Evolutionary conservation across 2,113 vertebrate genomes (phyloP).

Genomic region (Motacilla tschutschensis): DNA sequence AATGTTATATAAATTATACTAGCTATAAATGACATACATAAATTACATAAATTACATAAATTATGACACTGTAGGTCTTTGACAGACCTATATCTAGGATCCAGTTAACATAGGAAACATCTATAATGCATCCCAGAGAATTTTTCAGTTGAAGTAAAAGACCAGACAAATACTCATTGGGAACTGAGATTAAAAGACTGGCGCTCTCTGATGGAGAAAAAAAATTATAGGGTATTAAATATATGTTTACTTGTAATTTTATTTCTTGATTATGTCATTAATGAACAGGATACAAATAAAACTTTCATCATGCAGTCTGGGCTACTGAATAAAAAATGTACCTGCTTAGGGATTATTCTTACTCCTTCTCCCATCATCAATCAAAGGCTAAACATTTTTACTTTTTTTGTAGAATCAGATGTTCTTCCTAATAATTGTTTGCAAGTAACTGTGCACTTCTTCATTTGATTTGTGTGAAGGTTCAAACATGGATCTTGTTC

Average conservation of each 20-base stretch:
- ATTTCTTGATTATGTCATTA: neutral
- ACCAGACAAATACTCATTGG: neutral
- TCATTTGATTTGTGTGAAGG: neutral
- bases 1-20: neutral
- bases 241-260: neutral
- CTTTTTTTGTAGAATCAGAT: neutral
- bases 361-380: neutral
- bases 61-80: neutral
- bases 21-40: neutral
- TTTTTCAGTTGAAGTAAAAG: neutral
- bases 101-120: neutral
- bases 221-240: neutral
- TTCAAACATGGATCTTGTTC: neutral
- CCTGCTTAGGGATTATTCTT: neutral
- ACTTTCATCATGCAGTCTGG: neutral
- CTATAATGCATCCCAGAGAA: neutral
- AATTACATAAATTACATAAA: neutral
- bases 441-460: neutral
- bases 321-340: neutral
- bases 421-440: neutral
- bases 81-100: neutral
- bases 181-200: neutral
- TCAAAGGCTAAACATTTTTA: neutral
- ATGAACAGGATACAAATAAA: neutral
- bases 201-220: neutral